Percentiles rank a stretch among this genome's conserved stretches.
Conservation (phyloP, 2,113 vertebrate genomes). For the Empidonax traillii region DNA sequence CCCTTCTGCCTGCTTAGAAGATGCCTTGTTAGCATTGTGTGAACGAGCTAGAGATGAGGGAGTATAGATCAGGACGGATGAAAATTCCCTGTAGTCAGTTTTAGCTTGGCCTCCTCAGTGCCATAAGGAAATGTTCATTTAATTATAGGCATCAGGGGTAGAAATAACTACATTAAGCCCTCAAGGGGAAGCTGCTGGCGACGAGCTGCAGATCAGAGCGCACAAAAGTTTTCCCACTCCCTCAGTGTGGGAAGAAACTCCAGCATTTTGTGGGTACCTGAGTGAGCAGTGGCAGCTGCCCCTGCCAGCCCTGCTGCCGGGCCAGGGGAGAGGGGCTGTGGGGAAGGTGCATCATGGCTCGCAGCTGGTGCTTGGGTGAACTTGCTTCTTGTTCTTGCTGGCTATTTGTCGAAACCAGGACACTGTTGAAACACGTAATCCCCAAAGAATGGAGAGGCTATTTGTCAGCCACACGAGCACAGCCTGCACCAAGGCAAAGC, state of each 20-base stretch:
- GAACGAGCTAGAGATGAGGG: not conserved
- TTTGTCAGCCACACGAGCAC: not conserved
- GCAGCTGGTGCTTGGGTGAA: not conserved
- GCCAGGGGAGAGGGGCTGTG: not conserved
- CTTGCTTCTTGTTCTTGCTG: not conserved
- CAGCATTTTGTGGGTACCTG: not conserved
- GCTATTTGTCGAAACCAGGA: not conserved
- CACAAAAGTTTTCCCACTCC: not conserved
- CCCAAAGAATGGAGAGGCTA: slow-evolving; percentile 13
- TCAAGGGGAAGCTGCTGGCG: slow-evolving; percentile 32
- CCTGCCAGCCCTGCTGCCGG: not conserved
- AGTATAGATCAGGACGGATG: slow-evolving; percentile 48
- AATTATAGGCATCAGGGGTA: slow-evolving; percentile 59
- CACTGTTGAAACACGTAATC: slow-evolving; percentile 31
- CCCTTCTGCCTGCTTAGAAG: not conserved
- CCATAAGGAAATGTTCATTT: slow-evolving; percentile 60
- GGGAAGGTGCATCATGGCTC: not conserved
- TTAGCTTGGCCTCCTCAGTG: slow-evolving; percentile 35
- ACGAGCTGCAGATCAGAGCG: not conserved
- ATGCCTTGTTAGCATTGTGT: slow-evolving; percentile 31
- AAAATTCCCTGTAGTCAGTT: slow-evolving; percentile 57
- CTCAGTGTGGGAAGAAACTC: not conserved
- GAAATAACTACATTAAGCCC: slow-evolving; percentile 60
- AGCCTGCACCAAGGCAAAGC: not conserved
- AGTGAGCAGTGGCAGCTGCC: not conserved